These are phyloP conservation scores for Dysidea cf. avara DNA, from an alignment of 37 sponge, comb jelly and placozoan species.

Conservation along the genomic window DNA sequence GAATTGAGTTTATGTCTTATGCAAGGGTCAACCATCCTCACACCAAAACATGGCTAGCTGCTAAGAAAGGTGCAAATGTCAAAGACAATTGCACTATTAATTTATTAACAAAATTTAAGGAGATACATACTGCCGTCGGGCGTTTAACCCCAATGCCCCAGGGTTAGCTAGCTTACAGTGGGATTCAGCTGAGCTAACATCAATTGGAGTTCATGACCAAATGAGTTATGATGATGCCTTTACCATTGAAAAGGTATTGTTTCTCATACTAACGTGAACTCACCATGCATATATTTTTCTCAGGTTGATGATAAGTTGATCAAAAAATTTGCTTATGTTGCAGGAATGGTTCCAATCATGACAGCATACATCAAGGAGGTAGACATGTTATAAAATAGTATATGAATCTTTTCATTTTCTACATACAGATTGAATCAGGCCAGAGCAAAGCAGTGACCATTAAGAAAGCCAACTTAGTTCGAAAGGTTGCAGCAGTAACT, in stretches of 20 bases:
- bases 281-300: too few species aligned
- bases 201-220: constrained; percentile 9
- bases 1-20: constrained; percentile 37
- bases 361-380: constrained; percentile 40
- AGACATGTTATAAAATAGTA: neutral
- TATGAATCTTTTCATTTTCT: neutral
- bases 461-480: neutral
- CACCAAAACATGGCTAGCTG: constrained; percentile 47
- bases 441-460: neutral
- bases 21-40: constrained; percentile 46
- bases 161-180: constrained; percentile 54
- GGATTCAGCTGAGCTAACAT: constrained; percentile 64
- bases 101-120: neutral
- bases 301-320: constrained; percentile 53
- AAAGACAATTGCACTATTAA: too few species aligned
- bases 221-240: constrained; percentile 43
- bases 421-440: neutral
- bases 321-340: constrained; percentile 52
- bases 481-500: neutral
- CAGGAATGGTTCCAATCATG: constrained; percentile 65
- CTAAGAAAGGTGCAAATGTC: neutral
- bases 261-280: too few species aligned
- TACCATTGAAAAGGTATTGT: constrained; percentile 36
- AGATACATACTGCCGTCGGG: constrained; percentile 12
- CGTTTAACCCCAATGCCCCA: constrained; percentile 24